Percentiles rank a stretch among this genome's conserved stretches.
Conservation (phyloP, 2,113 vertebrate species). For the Channa argus region DNA sequence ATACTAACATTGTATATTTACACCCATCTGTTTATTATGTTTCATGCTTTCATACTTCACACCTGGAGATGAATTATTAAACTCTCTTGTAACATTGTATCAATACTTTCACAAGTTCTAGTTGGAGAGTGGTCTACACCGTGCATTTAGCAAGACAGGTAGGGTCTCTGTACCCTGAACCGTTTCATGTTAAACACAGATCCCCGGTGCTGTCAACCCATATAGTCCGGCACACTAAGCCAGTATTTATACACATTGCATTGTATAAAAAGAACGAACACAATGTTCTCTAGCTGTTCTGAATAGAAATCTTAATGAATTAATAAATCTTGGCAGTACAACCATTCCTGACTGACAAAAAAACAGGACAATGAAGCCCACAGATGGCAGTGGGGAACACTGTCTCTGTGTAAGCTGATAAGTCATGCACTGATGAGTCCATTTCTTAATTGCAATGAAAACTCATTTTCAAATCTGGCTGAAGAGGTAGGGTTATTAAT, state of each 20-base stretch:
- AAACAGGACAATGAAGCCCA: slow-evolving; percentile 76
- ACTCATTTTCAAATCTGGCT: slow-evolving; percentile 81
- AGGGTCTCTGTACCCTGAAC: slow-evolving; percentile 44
- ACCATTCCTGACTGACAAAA: slow-evolving; percentile 74
- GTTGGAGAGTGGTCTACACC: slow-evolving; percentile 5
- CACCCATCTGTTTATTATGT: background rate
- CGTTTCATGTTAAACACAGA: slow-evolving; percentile 53
- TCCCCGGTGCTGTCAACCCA: slow-evolving; percentile 44
- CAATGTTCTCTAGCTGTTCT: slow-evolving; percentile 79
- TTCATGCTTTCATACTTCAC: no score
- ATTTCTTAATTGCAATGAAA: slow-evolving; percentile 84
- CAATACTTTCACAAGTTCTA: background rate
- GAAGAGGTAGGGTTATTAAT: slow-evolving; percentile 83
- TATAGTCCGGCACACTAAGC: slow-evolving; percentile 62
- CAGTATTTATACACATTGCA: slow-evolving; percentile 77
- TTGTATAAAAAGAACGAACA: slow-evolving; percentile 75
- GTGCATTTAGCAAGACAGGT: slow-evolving; percentile 18
- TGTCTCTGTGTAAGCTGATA: slow-evolving; percentile 85
- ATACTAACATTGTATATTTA: background rate
- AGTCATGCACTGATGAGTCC: slow-evolving; percentile 86
- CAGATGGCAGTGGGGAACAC: slow-evolving; percentile 78
- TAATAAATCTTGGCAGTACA: slow-evolving; percentile 83
- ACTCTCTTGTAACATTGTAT: background rate
- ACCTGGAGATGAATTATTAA: no score
- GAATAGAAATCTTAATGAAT: slow-evolving; percentile 85